A percentile compares a stretch with the other conserved stretches of the same genome.
Conservation (phyloP, 2,113 vertebrate genomes). For the Mobula birostris region DNA sequence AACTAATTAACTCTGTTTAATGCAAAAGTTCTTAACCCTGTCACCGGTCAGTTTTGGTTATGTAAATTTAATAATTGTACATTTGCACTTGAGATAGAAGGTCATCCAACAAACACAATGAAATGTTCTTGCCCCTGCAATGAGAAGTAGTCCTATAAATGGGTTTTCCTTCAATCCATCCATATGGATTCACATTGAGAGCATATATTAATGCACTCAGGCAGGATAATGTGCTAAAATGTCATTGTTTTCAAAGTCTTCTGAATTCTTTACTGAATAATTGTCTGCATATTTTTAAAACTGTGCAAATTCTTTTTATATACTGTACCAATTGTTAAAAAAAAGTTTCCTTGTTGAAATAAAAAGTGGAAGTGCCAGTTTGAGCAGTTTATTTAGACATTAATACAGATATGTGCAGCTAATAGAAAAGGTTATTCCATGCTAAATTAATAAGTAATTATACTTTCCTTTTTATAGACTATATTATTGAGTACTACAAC, state of each 20-base stretch:
- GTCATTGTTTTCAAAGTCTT: background rate
- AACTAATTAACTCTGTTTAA: constrained; percentile 25
- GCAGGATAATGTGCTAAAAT: constrained; percentile 12
- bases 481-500: no score
- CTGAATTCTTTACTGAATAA: background rate
- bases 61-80: constrained; percentile 32
- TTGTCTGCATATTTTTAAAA: background rate
- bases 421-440: background rate
- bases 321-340: background rate
- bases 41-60: constrained; percentile 32
- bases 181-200: background rate
- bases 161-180: background rate
- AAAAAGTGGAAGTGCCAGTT: background rate
- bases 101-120: constrained; percentile 8
- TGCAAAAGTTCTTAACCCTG: constrained; percentile 32
- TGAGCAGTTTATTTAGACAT: background rate
- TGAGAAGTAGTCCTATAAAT: background rate
- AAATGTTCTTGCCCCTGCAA: background rate
- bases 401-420: background rate
- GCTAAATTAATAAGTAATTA: background rate
- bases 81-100: constrained; percentile 11
- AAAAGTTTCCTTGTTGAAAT: background rate
- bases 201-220: background rate
- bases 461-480: background rate
- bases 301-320: background rate